Base-by-base conservation (phyloP, 2,797 vertebrate genomes). In the Chromis chromis region DNA sequence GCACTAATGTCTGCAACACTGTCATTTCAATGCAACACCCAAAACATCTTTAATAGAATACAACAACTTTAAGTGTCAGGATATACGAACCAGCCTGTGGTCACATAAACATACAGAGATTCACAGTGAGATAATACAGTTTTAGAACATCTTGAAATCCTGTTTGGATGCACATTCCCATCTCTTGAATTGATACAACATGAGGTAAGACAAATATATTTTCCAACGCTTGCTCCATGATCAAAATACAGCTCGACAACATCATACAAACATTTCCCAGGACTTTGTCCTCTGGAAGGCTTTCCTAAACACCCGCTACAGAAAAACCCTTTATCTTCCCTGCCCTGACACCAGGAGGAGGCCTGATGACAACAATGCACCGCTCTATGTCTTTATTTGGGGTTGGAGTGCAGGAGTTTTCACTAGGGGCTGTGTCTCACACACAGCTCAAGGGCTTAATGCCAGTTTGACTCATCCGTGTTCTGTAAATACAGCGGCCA, bases 301-400 rank as follows among this genome's bases (percentile, higher is more conserved):
- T 94, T 91, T 90, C 79, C 86, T 94, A 94, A 95, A 94, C 94
- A 94, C 65, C 68, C 70, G 74, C 60, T 44, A 9, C 75, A 78
- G 81, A 88, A 74, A 84, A 88, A 74, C 75, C 39, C 76, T 91
- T 78, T 65, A 81, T 94, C 88, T 90, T 87, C 66, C 13, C 59
- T 22, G 65, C 55, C 58, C 70, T 91, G 93, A 92, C 92, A 93
- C 82, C 90, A 87, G 86, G 76, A 86, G 85, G 80, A 87, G 79
- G 55, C 40, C 75, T 89, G 81, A 88, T 78, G 89, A 90, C 89
- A 94, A 91, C 89, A 93, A 88, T 82, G 81, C 65, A 2, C 74
- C 27, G 78, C 69, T 61, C 86, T 69, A 92, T 94, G 93, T 91
- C 93, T 94, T 93, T 95, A 94, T 95, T 94, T 94, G 94, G 93